A percentile compares a stretch with the other conserved stretches of the same genome.
These are phyloP conservation scores for Garra rufa DNA, from an alignment of 2,113 vertebrate genomes.

Conservation along the genomic window DNA sequence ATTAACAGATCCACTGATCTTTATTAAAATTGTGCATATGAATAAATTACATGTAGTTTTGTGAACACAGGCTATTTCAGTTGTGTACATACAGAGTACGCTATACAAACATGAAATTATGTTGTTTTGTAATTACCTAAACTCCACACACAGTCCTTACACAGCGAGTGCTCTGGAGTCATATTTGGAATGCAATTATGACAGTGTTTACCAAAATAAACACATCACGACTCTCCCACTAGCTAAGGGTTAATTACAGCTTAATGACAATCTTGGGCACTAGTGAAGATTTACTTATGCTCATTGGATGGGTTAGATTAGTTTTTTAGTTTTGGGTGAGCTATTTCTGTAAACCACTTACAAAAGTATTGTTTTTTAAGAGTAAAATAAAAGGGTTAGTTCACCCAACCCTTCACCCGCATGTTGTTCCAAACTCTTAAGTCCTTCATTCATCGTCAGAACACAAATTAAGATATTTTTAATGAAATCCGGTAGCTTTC, in stretches of 20 bases:
- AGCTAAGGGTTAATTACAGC: neutral
- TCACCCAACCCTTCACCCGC: no score
- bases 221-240: neutral
- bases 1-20: neutral
- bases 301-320: neutral
- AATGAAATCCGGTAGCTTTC: no score
- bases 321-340: neutral
- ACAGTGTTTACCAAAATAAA: neutral
- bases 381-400: no score
- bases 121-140: neutral
- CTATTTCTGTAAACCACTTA: no score
- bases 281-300: neutral
- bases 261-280: neutral
- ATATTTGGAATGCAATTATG: constrained; percentile 4
- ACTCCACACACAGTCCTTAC: neutral
- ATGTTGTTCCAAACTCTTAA: no score
- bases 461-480: no score
- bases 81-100: no score
- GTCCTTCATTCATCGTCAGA: no score
- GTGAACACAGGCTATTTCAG: neutral
- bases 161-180: neutral
- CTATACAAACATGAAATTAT: neutral
- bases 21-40: neutral
- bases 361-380: no score
- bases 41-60: neutral